Percentiles rank a stretch among this genome's conserved stretches.
Conservation (phyloP, 2,797 vertebrate genomes). For the Pogoniulus pusillus region DNA sequence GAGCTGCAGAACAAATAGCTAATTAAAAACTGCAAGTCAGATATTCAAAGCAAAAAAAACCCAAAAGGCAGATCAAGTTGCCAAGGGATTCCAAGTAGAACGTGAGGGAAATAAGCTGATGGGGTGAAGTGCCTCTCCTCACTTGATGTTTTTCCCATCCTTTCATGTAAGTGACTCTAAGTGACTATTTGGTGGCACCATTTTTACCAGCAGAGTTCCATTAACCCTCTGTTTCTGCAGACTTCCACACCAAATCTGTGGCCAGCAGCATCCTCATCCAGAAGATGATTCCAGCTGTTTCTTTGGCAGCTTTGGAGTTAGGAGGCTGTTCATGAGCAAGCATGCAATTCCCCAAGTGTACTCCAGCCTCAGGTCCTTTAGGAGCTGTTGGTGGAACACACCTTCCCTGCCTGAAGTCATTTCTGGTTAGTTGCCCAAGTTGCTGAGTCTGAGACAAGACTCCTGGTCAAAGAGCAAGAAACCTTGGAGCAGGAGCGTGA, state of each 20-base stretch:
- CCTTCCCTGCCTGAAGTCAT: background rate
- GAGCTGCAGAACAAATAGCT: background rate
- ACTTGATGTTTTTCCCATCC: background rate
- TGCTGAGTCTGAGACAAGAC: background rate
- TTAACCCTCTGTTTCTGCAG: background rate
- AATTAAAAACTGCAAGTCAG: background rate
- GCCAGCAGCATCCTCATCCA: background rate
- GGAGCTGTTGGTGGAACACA: background rate
- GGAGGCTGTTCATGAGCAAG: background rate
- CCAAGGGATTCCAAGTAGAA: background rate
- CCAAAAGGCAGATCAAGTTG: background rate
- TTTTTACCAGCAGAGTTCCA: background rate
- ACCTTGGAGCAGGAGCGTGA: background rate
- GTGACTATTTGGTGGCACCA: background rate
- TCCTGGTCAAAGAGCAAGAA: background rate
- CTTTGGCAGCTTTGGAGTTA: background rate
- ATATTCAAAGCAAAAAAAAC: background rate
- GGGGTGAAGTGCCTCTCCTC: background rate
- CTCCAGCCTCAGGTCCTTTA: background rate
- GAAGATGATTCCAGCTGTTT: background rate
- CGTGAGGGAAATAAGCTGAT: background rate
- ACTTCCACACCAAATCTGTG: background rate
- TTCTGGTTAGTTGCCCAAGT: background rate
- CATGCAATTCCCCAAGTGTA: fast-evolving
- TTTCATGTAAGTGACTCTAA: background rate